phyloP scores from a whole-genome alignment of 1,140 invertebrate species.

The Drosophila kanapiae region DNA sequence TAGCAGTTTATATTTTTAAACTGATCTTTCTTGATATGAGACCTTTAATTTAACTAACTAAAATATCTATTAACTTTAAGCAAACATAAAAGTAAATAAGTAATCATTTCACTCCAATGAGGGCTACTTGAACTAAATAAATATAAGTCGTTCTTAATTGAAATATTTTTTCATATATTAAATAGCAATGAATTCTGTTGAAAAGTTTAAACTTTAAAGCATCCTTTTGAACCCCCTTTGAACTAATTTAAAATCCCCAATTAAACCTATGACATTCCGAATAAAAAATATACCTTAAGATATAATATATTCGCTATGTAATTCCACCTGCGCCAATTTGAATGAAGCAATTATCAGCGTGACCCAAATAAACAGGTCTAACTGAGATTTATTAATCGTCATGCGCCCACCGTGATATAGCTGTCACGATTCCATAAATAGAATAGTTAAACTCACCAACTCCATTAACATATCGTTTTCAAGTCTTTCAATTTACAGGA shows the following conservation, averaged over 20 bases:
- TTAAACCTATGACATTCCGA: background rate
- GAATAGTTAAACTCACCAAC: slow-evolving; percentile 1
- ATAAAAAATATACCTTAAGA: background rate
- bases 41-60: no score
- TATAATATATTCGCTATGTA: background rate
- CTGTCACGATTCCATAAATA: slow-evolving; percentile 26
- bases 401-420: background rate
- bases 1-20: no score
- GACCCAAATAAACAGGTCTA: slow-evolving; percentile 6
- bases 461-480: background rate
- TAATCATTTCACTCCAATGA: no score
- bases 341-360: slow-evolving; percentile 3
- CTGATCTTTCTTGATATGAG: no score
- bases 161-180: no score
- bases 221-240: background rate
- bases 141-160: no score
- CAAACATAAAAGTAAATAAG: no score
- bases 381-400: slow-evolving; percentile 10
- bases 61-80: no score
- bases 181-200: no score
- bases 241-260: background rate
- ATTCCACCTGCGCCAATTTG: background rate
- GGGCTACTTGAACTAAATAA: no score
- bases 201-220: no score
- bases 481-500: background rate